Percentiles rank a stretch among this genome's conserved stretches.
Conservation (phyloP, 1,140 invertebrate species). For the Dendrolimus kikuchii region DNA sequence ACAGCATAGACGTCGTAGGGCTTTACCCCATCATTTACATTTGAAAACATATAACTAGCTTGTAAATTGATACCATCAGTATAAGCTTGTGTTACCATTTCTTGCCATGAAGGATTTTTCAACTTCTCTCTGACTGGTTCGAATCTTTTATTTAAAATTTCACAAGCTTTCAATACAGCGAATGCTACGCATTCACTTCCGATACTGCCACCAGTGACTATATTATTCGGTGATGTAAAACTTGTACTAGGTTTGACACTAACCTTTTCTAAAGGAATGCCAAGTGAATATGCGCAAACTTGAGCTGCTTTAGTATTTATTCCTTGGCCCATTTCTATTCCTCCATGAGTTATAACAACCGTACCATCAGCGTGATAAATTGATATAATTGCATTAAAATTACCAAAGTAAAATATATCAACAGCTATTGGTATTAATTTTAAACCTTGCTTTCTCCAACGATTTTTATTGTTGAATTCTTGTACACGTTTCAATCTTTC, state of each 20-base stretch:
- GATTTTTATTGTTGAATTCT: conserved; percentile 78
- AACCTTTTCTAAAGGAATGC: conserved; percentile 79
- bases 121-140: conserved; percentile 75
- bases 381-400: conserved; percentile 77
- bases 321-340: conserved; percentile 56
- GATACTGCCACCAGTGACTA: conserved; percentile 77
- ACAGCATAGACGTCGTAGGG: conserved; percentile 77
- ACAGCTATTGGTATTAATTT: conserved; percentile 80
- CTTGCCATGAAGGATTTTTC: conserved; percentile 75
- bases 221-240: conserved; percentile 76
- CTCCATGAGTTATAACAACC: conserved; percentile 82
- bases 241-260: conserved; percentile 78
- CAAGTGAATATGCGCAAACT: conserved; percentile 80
- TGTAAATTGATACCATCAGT: conserved; percentile 75
- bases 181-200: conserved; percentile 64
- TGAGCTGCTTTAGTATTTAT: conserved; percentile 59
- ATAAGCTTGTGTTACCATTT: conserved; percentile 74
- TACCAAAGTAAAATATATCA: conserved; percentile 72
- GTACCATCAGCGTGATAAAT: conserved; percentile 85
- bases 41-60: conserved; percentile 75
- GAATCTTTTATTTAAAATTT: conserved; percentile 75
- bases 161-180: conserved; percentile 78
- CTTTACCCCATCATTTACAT: conserved; percentile 56
- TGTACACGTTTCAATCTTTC: conserved; percentile 71
- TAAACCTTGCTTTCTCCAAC: conserved; percentile 85